A percentile compares a stretch with the other conserved stretches of the same genome.
Conservation (phyloP, 2,113 vertebrate species). For the Dipodomys spectabilis region DNA sequence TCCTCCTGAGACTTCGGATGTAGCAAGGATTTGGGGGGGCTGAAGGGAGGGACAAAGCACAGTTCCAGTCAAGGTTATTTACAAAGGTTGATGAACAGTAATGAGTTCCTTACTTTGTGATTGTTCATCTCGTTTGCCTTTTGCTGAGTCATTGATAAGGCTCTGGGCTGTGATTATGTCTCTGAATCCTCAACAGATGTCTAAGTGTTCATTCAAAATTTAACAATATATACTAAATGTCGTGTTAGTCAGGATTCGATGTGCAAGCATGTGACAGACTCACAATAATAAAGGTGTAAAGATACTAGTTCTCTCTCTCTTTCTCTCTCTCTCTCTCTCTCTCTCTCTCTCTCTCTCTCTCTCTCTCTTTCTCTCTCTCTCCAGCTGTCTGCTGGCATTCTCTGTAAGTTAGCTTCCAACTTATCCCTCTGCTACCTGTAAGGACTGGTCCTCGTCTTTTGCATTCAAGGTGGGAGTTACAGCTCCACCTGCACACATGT, state of each 20-base stretch:
- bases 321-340: not conserved
- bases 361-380: not conserved
- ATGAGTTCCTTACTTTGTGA: not conserved
- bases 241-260: not conserved
- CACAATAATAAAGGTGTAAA: not conserved
- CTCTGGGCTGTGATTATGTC: not conserved
- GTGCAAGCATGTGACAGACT: not conserved
- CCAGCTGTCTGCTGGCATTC: not conserved
- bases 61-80: not conserved
- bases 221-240: not conserved
- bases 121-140: not conserved
- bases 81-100: not conserved
- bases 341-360: not conserved
- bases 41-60: not conserved
- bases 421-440: not conserved
- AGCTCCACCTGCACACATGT: not conserved
- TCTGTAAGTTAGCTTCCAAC: not conserved
- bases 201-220: conserved; percentile 12
- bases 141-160: conserved; percentile 28
- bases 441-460: not conserved
- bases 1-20: not conserved
- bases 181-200: not conserved
- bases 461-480: not conserved
- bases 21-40: not conserved
- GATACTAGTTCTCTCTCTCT: not conserved